Conservation (phyloP, 2,888 invertebrate genomes). For the Colletes collaris region DNA sequence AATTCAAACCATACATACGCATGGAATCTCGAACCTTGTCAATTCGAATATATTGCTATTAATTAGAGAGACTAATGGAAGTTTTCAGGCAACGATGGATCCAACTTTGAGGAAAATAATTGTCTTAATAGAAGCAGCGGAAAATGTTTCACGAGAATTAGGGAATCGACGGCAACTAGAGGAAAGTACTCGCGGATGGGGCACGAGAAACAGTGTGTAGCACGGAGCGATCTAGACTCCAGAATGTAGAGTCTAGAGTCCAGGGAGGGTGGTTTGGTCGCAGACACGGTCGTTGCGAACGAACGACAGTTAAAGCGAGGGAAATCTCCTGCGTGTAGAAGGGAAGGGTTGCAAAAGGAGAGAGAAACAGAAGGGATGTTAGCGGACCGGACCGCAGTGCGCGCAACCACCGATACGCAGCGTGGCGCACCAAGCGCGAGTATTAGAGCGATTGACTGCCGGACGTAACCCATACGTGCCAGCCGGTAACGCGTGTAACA, state of each 20-base stretch:
- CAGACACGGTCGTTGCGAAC: not conserved
- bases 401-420: conserved; percentile 59
- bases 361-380: conserved; percentile 4
- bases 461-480: conserved; percentile 82
- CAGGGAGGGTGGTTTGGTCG: not conserved
- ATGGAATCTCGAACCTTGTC: no score
- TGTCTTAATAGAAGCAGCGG: no score
- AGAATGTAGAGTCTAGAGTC: no score
- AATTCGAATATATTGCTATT: no score
- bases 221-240: not conserved
- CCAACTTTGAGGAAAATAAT: no score
- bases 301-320: not conserved
- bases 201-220: conserved; percentile 9
- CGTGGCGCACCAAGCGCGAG: conserved; percentile 76
- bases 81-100: no score
- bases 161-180: conserved; percentile 40
- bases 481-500: conserved; percentile 82
- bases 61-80: no score
- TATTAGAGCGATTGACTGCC: conserved; percentile 83
- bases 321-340: no score
- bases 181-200: conserved; percentile 7
- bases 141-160: conserved; percentile 18
- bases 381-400: conserved; percentile 51
- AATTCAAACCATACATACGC: no score
- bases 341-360: no score